phyloP scores from a whole-genome alignment of 2,888 invertebrate genomes.

The Drosophila heteroneura region DNA sequence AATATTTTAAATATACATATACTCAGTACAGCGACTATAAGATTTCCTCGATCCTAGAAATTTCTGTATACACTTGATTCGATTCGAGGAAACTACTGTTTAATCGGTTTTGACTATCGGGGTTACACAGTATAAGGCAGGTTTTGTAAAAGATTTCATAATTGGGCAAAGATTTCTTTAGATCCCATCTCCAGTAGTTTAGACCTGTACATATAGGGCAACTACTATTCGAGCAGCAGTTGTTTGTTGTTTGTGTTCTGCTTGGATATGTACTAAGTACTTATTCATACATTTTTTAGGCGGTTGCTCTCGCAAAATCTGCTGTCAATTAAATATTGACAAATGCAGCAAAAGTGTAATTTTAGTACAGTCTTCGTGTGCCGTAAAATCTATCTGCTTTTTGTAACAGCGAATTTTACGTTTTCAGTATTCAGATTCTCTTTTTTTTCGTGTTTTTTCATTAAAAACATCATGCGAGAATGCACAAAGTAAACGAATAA shows the following conservation, averaged over 20 bases:
- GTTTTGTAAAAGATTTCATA: not conserved
- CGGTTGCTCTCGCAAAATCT: conserved; percentile 40
- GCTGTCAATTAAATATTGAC: conserved; percentile 70
- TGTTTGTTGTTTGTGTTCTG: conserved; percentile 5
- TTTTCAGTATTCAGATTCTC: conserved; percentile 10
- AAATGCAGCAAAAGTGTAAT: conserved; percentile 25
- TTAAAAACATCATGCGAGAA: conserved; percentile 53
- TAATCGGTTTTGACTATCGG: not conserved
- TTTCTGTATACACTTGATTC: not conserved
- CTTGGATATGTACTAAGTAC: conserved; percentile 7
- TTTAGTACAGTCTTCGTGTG: not conserved
- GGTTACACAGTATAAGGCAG: not conserved
- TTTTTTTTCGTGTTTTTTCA: conserved; percentile 23
- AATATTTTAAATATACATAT: not conserved
- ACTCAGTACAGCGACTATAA: not conserved
- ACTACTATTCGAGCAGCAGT: not conserved
- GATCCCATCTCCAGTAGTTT: not conserved
- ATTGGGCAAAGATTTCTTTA: not conserved
- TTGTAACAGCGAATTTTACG: conserved; percentile 1
- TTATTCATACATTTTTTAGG: conserved; percentile 4
- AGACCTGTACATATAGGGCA: not conserved
- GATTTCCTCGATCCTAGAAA: not conserved
- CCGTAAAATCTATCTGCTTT: conserved; percentile 7
- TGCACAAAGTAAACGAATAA: conserved; percentile 49
- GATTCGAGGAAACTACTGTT: not conserved